Conservation (phyloP, 2,797 vertebrate species). For the Malacoraja senta region DNA sequence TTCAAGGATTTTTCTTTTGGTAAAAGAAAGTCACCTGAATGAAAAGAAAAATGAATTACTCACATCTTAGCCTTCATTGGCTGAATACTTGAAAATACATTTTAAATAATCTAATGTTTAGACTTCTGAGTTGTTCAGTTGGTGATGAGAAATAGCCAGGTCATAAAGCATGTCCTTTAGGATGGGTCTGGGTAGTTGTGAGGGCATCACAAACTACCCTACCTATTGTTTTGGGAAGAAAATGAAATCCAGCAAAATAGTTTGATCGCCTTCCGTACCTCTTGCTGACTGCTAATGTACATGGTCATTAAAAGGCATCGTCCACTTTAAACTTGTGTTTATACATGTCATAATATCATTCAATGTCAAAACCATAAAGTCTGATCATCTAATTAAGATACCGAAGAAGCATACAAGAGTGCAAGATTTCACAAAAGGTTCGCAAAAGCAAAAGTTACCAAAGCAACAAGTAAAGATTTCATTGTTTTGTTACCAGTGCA, state of each 20-base stretch:
- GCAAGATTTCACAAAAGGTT: background rate
- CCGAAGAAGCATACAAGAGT: background rate
- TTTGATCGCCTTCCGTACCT: background rate
- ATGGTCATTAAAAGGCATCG: background rate
- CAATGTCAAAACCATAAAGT: background rate
- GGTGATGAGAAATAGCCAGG: background rate
- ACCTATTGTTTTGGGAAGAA: background rate
- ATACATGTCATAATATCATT: background rate
- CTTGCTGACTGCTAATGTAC: no score
- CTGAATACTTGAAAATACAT: no score
- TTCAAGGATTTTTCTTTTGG: slow-evolving; percentile 75
- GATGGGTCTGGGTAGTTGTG: background rate
- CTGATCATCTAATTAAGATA: background rate
- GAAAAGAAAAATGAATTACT: slow-evolving; percentile 40
- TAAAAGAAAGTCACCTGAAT: slow-evolving; percentile 73
- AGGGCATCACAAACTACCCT: background rate
- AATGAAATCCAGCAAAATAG: background rate
- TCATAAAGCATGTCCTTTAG: background rate
- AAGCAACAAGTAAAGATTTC: background rate
- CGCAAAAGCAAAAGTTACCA: background rate
- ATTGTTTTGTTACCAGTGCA: no score
- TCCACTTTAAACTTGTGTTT: background rate
- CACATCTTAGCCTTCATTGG: background rate
- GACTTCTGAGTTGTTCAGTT: background rate
- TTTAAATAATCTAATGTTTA: background rate